Conservation (phyloP, 2,797 vertebrate genomes). For the Megaceryle alcyon region DNA sequence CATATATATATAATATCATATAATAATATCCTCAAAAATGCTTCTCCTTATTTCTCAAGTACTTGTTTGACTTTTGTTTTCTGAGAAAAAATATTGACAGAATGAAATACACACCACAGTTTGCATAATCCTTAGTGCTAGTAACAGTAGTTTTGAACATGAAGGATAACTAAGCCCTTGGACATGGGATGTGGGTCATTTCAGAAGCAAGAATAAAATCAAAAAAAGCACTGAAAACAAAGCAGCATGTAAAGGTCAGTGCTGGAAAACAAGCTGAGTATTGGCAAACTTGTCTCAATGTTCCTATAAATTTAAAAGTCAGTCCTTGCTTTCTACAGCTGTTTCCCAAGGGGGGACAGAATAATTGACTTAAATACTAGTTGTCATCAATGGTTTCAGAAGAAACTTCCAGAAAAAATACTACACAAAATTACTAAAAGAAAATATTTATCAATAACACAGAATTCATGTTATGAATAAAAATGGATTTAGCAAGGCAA, state of each 20-base stretch:
- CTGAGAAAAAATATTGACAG: neutral
- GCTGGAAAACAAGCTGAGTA: conserved; percentile 1
- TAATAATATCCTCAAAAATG: neutral
- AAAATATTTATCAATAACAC: neutral
- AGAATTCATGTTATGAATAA: neutral
- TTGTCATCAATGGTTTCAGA: neutral
- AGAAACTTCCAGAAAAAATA: neutral
- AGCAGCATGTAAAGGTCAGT: conserved; percentile 23
- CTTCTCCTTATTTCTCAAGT: neutral
- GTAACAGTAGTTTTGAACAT: neutral
- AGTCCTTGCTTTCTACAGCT: neutral
- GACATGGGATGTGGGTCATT: neutral
- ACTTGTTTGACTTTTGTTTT: neutral
- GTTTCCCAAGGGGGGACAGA: conserved; percentile 11
- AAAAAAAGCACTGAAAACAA: neutral
- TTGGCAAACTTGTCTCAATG: neutral
- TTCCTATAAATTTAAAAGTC: conserved; percentile 26
- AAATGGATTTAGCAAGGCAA: neutral
- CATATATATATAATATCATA: too few species aligned
- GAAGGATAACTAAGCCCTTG: neutral
- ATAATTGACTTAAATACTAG: conserved; percentile 1
- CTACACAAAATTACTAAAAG: neutral
- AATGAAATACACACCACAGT: neutral
- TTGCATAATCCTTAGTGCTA: neutral
- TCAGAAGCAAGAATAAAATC: neutral